A percentile compares a stretch with the other conserved stretches of the same genome.
phyloP scores from a whole-genome alignment of 37 sponge, comb jelly and placozoan genomes.

The Agelas oroides region DNA sequence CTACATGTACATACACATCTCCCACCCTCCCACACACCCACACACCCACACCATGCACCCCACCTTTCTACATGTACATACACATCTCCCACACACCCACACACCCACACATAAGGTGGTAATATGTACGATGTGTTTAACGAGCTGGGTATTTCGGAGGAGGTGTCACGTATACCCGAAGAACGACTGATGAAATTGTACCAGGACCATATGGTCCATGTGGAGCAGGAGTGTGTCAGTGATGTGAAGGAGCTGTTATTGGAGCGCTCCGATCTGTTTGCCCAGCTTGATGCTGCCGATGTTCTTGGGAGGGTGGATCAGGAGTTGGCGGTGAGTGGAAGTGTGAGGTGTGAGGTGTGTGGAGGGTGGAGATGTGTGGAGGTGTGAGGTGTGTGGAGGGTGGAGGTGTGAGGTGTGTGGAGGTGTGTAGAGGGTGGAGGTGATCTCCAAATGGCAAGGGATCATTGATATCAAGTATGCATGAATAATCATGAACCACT shows the following conservation, averaged over 20 bases:
- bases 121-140: slow-evolving; percentile 37
- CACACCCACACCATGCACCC: neutral
- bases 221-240: slow-evolving; percentile 50
- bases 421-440: neutral
- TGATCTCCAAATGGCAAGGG: no score
- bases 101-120: slow-evolving; percentile 27
- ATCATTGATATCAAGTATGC: no score
- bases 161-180: neutral
- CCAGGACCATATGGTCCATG: slow-evolving; percentile 53
- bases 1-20: no score
- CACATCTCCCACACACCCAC: neutral
- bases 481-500: no score
- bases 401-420: neutral
- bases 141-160: slow-evolving; percentile 27
- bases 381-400: no score
- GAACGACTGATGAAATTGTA: slow-evolving; percentile 33
- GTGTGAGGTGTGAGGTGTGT: no score
- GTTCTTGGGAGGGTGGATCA: slow-evolving; percentile 12
- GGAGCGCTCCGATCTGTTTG: slow-evolving; percentile 68
- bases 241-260: slow-evolving; percentile 69
- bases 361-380: no score
- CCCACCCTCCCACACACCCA: no score
- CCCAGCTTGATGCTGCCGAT: neutral
- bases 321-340: slow-evolving; percentile 43
- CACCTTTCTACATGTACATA: neutral